Percentiles rank a stretch among this genome's conserved stretches.
Conservation (phyloP, 1,140 invertebrate species). For the Drosophila nannoptera region DNA sequence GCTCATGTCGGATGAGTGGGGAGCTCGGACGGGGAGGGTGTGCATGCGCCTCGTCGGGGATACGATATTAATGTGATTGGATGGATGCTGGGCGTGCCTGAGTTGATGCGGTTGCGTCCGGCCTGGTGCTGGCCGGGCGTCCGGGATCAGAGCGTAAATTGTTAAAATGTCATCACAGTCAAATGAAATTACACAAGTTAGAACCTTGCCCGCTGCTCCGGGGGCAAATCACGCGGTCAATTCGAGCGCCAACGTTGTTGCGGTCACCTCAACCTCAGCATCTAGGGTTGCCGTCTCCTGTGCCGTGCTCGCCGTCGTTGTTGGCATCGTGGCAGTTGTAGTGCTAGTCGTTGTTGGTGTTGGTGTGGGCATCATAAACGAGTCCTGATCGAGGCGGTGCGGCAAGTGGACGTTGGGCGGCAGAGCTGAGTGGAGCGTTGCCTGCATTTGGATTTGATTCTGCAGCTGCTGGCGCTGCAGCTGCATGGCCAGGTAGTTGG, state of each 20-base stretch:
- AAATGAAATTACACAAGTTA: constrained; percentile 63
- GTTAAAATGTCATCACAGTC: constrained; percentile 78
- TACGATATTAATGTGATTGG: constrained; percentile 22
- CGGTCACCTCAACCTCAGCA: constrained; percentile 34
- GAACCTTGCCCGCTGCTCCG: constrained; percentile 25
- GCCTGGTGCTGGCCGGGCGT: constrained; percentile 19
- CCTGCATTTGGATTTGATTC: constrained; percentile 60
- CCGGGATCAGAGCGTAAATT: constrained; percentile 69
- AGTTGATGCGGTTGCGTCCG: constrained; percentile 43
- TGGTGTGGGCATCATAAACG: constrained; percentile 23
- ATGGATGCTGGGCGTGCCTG: constrained; percentile 52
- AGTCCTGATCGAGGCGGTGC: constrained; percentile 42
- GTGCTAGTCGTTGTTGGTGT: constrained; percentile 9
- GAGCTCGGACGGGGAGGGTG: not conserved
- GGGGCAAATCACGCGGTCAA: constrained; percentile 44
- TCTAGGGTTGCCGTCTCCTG: constrained; percentile 4
- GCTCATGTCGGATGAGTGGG: constrained; percentile 23
- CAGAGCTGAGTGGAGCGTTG: constrained; percentile 40
- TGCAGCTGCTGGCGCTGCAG: constrained; percentile 58
- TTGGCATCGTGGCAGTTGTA: constrained; percentile 23
- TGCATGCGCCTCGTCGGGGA: constrained; percentile 15
- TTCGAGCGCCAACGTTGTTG: constrained; percentile 21
- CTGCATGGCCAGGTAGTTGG: constrained; percentile 61
- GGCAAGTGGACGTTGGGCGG: constrained; percentile 60
- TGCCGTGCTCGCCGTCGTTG: constrained; percentile 16